A percentile compares a stretch with the other conserved stretches of the same genome.
Conservation (phyloP, 2,888 invertebrate species). For the Emesis castigata region DNA sequence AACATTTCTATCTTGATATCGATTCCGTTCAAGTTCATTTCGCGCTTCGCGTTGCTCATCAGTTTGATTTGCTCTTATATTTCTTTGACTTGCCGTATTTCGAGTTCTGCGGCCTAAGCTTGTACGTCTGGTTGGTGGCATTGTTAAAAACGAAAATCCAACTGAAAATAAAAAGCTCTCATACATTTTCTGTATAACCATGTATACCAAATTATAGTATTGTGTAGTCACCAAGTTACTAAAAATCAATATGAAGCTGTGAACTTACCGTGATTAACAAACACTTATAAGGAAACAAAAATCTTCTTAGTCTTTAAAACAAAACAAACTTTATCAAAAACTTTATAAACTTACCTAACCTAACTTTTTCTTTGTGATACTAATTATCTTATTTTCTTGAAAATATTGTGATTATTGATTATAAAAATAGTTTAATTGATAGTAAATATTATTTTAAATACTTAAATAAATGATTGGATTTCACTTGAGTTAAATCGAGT, state of each 20-base stretch:
- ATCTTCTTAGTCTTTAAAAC: constrained; percentile 17
- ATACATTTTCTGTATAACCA: constrained; percentile 15
- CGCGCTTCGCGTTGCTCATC: too few species aligned
- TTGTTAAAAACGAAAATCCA: too few species aligned
- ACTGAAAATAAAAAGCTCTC: neutral
- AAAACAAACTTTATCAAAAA: constrained; percentile 14
- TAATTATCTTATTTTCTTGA: too few species aligned
- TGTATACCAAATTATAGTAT: constrained; percentile 29
- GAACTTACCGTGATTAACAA: constrained; percentile 43
- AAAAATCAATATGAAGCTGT: neutral
- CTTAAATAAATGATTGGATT: constrained; percentile 23
- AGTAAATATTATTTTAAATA: constrained; percentile 25
- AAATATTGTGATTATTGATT: too few species aligned
- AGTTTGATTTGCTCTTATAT: too few species aligned
- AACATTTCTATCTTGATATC: constrained; percentile 48
- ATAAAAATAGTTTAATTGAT: constrained; percentile 21
- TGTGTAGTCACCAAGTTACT: constrained; percentile 29
- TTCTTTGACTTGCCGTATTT: too few species aligned
- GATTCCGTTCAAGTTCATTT: too few species aligned
- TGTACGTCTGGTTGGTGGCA: too few species aligned
- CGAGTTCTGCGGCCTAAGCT: too few species aligned
- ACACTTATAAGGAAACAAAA: constrained; percentile 13
- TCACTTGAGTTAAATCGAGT: constrained; percentile 27
- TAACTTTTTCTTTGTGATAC: neutral
- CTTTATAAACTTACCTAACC: constrained; percentile 1